These are phyloP conservation scores for Thunnus maccoyii DNA, from an alignment of 2,113 vertebrate species.

Conservation along the genomic window DNA sequence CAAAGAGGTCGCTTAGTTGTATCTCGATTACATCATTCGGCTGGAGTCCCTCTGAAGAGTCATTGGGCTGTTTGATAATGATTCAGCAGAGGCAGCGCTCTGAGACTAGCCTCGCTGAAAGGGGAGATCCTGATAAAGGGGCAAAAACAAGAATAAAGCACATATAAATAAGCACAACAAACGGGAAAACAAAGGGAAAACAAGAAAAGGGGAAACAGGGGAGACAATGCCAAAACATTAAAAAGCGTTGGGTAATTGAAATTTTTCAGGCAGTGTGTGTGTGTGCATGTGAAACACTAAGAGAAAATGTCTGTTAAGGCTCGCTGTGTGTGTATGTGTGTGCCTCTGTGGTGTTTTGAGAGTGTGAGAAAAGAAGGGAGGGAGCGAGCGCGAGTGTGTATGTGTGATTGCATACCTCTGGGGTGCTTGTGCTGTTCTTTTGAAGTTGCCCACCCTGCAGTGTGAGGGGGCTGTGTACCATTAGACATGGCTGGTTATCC, in stretches of 20 bases:
- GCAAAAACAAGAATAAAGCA: slow-evolving; percentile 60
- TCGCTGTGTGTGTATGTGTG: slow-evolving; percentile 24
- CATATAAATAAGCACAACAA: slow-evolving; percentile 78
- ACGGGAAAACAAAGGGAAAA: slow-evolving; percentile 66
- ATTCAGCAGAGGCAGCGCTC: slow-evolving; percentile 55
- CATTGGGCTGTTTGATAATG: slow-evolving; percentile 68
- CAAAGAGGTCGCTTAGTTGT: slow-evolving; percentile 71
- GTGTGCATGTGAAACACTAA: slow-evolving; percentile 37
- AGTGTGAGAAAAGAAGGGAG: slow-evolving; percentile 30
- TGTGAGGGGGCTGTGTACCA: slow-evolving; percentile 76
- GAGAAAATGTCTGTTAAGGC: slow-evolving; percentile 24
- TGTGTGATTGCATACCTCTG: slow-evolving; percentile 73
- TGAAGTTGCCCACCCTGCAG: slow-evolving; percentile 78
- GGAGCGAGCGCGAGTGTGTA: slow-evolving; percentile 19
- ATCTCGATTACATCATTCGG: slow-evolving; percentile 70
- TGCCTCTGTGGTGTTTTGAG: slow-evolving; percentile 20
- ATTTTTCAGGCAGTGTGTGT: slow-evolving; percentile 46
- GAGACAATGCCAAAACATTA: slow-evolving; percentile 67
- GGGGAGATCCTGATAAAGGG: slow-evolving; percentile 37
- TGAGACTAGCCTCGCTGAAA: slow-evolving; percentile 42
- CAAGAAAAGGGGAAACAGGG: slow-evolving; percentile 46
- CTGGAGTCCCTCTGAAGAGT: slow-evolving; percentile 48
- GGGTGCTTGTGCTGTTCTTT: slow-evolving; percentile 72
- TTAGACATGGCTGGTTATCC: slow-evolving; percentile 79
- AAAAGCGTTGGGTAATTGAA: slow-evolving; percentile 77